A percentile compares a stretch with the other conserved stretches of the same genome.
Conservation (phyloP, 2,113 vertebrate species). For the Gila orcuttii region DNA sequence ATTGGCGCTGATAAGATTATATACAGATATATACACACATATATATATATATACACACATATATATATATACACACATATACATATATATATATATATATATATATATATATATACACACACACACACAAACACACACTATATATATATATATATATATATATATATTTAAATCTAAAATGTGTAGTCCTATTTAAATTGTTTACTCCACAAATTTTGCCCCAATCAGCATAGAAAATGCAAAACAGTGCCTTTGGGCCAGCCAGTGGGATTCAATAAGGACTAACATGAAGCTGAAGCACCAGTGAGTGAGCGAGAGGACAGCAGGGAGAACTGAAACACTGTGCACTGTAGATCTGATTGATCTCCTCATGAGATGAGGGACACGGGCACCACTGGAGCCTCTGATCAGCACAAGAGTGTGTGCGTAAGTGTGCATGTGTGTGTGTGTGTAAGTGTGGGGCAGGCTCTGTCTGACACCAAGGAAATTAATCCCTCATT, state of each 20-base stretch:
- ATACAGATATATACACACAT: too few relatives aligned
- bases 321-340: neutral
- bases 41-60: too few relatives aligned
- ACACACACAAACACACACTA: too few relatives aligned
- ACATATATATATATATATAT: too few relatives aligned
- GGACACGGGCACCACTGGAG: slow-evolving; percentile 16
- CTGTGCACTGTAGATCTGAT: slow-evolving; percentile 25
- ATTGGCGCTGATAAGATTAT: too few relatives aligned
- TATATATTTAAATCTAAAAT: neutral
- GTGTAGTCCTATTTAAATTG: neutral
- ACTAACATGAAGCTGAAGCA: neutral
- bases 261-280: neutral
- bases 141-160: too few relatives aligned
- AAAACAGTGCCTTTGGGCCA: neutral
- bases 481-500: slow-evolving; percentile 52
- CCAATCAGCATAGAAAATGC: neutral
- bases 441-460: slow-evolving; percentile 16
- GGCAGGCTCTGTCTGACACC: slow-evolving; percentile 39
- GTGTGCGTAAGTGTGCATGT: neutral
- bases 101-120: too few relatives aligned
- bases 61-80: too few relatives aligned
- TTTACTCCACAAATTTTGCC: neutral
- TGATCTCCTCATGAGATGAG: slow-evolving; percentile 48
- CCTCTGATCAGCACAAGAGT: slow-evolving; percentile 27
- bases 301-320: neutral